Evolutionary conservation across 53 echinoderm and acorn worm genomes (phyloP), one percentile per base, ranked within the genome.

Genomic region (Crossaster papposus): DNA sequence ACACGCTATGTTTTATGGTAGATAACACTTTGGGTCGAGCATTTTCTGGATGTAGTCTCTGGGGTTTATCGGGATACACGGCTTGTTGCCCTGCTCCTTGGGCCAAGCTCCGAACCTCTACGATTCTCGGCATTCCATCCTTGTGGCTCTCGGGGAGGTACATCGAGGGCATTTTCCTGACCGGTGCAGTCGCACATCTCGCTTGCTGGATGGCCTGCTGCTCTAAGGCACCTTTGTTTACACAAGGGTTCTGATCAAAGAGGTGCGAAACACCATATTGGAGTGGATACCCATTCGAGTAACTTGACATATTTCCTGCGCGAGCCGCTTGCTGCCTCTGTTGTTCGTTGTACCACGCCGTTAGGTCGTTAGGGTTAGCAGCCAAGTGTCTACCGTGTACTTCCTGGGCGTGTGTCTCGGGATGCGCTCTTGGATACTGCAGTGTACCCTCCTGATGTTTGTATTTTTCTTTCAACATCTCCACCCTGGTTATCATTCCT

Each of bases 81-180:
- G 65, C 11, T 65, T 75, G 44, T 44, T 44, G 44, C 38, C n/a
- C 80, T 31, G 29, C 82, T 4, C 29, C 73, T 9, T 77, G 78
- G 12, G 91, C 91, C 44, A 91, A 71, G 54, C 91, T 91, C 30
- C 91, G 84, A 1, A 91, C 91, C 36, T 91, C 91, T 4, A 91
- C 91, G n/a, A 91, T 91, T 52, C 36, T 83, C 9, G 91, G 91
- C 85, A 91, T 84, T 68, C 84, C 85, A 23, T 91, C 72, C 24
- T 87, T 34, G 3, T 54, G 74, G 22, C 22, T 73, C 9, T 44
- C 10, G 15, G 29, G 52, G 20, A 74, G 7, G 64, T 53, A 85
- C 30, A 29, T 74, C 32, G 20, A 54, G 3, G 0, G 72, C 18
- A 23, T 52, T 12, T 33, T 22, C 8, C 36, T 32, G 1, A 1